Conservation (phyloP, 2,113 vertebrate species). For the Merops nubicus region DNA sequence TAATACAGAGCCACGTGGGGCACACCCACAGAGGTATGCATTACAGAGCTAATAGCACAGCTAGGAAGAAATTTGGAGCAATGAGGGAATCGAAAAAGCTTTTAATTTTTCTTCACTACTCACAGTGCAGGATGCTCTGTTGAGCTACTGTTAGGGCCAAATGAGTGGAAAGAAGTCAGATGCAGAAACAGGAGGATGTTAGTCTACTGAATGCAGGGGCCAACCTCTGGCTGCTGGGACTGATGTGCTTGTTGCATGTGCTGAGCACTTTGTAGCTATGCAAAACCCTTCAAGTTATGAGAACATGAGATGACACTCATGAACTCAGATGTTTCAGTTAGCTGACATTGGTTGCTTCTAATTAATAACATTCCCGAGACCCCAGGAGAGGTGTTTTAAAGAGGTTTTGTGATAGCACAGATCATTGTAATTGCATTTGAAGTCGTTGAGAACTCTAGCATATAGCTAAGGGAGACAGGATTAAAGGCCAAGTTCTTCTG, state of each 20-base stretch:
- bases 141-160: neutral
- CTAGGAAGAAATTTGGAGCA: neutral
- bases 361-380: conserved; percentile 7
- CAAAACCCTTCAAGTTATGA: neutral
- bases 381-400: conserved; percentile 2
- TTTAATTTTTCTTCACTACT: neutral
- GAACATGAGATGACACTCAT: neutral
- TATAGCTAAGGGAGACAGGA: conserved; percentile 18
- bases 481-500: conserved; percentile 42
- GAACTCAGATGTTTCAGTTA: neutral
- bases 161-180: neutral
- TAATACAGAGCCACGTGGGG: neutral
- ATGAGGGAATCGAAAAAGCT: neutral
- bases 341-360: neutral
- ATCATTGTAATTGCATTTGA: conserved; percentile 6
- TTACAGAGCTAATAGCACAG: neutral
- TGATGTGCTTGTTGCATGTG: neutral
- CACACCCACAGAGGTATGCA: neutral
- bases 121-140: neutral
- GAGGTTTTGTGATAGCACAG: conserved; percentile 14
- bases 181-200: neutral
- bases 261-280: neutral
- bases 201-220: neutral
- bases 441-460: neutral
- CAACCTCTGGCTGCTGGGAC: neutral